Evolutionary conservation across 2,113 vertebrate species (phyloP).

Genomic region (Pollachius pollachius): DNA sequence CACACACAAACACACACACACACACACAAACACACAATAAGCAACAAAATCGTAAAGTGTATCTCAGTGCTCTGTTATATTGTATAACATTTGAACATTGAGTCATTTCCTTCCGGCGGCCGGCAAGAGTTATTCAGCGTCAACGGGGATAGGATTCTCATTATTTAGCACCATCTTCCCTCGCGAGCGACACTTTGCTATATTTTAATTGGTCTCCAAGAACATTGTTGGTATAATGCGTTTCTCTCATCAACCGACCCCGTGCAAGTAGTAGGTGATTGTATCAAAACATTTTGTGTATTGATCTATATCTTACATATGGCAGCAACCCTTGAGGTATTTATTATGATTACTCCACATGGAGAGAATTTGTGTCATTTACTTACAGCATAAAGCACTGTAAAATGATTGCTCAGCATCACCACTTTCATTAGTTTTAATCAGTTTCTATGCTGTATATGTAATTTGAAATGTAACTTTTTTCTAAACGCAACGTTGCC

Average conservation of each 20-base stretch:
- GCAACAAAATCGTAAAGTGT: not conserved
- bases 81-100: constrained; percentile 15
- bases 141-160: constrained; percentile 21
- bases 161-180: constrained; percentile 31
- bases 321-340: not conserved
- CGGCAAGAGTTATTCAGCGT: constrained; percentile 23
- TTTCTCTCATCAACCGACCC: constrained; percentile 6
- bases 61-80: constrained; percentile 4
- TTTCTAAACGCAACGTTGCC: not conserved
- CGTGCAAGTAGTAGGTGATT: not conserved
- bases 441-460: constrained; percentile 1
- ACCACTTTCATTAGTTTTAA: not conserved
- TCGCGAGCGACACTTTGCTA: constrained; percentile 36
- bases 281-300: constrained; percentile 9
- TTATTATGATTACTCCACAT: not conserved
- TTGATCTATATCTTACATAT: constrained; percentile 31
- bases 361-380: not conserved
- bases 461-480: not conserved
- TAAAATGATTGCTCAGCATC: not conserved
- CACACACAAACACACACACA: not conserved
- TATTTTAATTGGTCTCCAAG: constrained; percentile 61
- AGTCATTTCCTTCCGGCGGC: constrained; percentile 14
- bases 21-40: not conserved
- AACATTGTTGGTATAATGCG: constrained; percentile 24
- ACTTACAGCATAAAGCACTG: too few species aligned